These are phyloP conservation scores for Xiphophorus birchmanni DNA, from an alignment of 2,797 vertebrate species.

Conservation along the genomic window DNA sequence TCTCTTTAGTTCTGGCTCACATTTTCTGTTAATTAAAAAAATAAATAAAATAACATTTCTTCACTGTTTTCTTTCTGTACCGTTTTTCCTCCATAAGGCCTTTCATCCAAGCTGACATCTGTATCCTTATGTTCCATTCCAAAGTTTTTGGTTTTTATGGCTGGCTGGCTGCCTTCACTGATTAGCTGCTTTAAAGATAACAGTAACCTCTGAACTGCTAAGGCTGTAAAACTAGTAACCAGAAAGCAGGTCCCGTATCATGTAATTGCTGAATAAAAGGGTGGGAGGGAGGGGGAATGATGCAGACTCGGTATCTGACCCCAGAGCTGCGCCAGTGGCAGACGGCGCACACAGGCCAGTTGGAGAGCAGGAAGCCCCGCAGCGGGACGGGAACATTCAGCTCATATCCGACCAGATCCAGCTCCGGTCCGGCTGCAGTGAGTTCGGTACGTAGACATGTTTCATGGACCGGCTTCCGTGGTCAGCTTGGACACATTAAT, in stretches of 20 bases:
- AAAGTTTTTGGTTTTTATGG: neutral
- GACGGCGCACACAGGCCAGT: neutral
- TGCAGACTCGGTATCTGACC: neutral
- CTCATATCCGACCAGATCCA: neutral
- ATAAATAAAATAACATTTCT: neutral
- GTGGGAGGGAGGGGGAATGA: neutral
- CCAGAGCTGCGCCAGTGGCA: neutral
- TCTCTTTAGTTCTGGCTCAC: neutral
- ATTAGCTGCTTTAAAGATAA: neutral
- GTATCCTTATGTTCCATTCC: neutral
- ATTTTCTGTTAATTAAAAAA: neutral
- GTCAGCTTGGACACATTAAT: no score
- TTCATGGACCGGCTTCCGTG: no score
- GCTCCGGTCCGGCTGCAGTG: neutral
- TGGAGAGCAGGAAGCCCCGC: neutral
- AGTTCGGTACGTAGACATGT: neutral
- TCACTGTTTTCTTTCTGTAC: neutral
- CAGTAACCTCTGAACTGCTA: neutral
- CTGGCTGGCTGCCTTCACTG: neutral
- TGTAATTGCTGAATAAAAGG: neutral
- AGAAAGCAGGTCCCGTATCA: neutral
- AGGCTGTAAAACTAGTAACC: neutral
- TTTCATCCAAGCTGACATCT: neutral
- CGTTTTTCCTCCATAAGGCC: neutral
- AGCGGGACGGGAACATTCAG: neutral